Evolutionary conservation across 2,888 invertebrate genomes (phyloP).

Genomic region (Willowsia nigromaculata): DNA sequence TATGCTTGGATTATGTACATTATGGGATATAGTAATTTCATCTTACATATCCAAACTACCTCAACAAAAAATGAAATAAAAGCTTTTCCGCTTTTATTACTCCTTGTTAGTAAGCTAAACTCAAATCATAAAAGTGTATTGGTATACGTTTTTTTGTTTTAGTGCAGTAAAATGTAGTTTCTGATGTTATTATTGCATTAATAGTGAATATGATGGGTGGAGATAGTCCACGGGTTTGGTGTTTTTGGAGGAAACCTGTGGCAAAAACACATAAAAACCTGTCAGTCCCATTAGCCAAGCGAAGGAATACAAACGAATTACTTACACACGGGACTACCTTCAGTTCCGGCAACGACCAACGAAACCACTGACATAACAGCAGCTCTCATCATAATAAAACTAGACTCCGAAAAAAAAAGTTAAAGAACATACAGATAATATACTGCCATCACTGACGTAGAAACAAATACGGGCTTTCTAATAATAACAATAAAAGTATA

Average conservation of each 20-base stretch:
- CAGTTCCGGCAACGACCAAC: not conserved
- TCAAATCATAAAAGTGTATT: not conserved
- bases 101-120: not conserved
- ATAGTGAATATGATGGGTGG: not conserved
- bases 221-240: slow-evolving; percentile 12
- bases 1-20: not conserved
- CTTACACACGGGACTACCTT: not conserved
- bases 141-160: not conserved
- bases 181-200: slow-evolving; percentile 36
- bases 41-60: not conserved
- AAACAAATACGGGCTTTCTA: not conserved
- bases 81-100: not conserved
- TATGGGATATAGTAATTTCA: not conserved
- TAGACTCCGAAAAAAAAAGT: not conserved
- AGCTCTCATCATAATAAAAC: not conserved
- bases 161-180: not conserved
- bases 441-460: not conserved
- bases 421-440: not conserved
- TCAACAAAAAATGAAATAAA: not conserved
- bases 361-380: not conserved
- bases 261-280: slow-evolving; percentile 7
- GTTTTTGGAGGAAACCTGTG: slow-evolving; percentile 31
- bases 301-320: slow-evolving; percentile 18
- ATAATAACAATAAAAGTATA: not conserved
- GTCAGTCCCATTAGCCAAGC: slow-evolving; percentile 24